phyloP scores from a whole-genome alignment of 2,797 vertebrate genomes.

The Myotis myotis region DNA sequence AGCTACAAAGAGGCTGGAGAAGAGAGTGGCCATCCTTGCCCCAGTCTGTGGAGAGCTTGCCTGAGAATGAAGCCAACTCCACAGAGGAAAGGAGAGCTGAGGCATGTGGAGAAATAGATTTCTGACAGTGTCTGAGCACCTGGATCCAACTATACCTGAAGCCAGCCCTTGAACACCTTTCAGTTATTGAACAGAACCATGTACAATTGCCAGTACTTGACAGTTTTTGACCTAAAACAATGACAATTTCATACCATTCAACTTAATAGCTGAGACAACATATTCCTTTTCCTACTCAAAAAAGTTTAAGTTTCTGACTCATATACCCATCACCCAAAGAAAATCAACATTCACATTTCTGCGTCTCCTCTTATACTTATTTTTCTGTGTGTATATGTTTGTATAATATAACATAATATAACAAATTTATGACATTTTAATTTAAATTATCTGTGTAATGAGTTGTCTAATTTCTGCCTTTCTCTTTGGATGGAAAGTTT shows the following conservation, averaged over 20 bases:
- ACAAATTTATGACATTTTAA: not conserved
- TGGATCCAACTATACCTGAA: slow-evolving; percentile 12
- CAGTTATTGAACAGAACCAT: not conserved
- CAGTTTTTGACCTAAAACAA: not conserved
- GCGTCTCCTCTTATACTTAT: not conserved
- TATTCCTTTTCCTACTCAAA: not conserved
- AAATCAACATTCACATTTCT: not conserved
- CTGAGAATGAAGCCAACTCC: not conserved
- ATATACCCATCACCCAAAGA: not conserved
- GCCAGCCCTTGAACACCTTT: not conserved
- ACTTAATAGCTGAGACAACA: not conserved
- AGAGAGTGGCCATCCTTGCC: not conserved
- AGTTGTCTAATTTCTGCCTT: not conserved
- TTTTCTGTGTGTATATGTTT: not conserved
- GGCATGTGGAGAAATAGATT: not conserved
- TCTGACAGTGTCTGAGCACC: not conserved
- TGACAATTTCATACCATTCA: not conserved
- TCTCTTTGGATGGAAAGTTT: not conserved
- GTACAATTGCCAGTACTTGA: not conserved
- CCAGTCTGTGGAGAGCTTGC: not conserved
- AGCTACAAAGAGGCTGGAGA: not conserved
- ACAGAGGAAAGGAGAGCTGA: not conserved
- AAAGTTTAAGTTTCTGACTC: not conserved
- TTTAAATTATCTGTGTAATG: not conserved
- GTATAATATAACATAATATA: not conserved